Base-by-base conservation (phyloP, 2,888 invertebrate species). In the Thera britannica region DNA sequence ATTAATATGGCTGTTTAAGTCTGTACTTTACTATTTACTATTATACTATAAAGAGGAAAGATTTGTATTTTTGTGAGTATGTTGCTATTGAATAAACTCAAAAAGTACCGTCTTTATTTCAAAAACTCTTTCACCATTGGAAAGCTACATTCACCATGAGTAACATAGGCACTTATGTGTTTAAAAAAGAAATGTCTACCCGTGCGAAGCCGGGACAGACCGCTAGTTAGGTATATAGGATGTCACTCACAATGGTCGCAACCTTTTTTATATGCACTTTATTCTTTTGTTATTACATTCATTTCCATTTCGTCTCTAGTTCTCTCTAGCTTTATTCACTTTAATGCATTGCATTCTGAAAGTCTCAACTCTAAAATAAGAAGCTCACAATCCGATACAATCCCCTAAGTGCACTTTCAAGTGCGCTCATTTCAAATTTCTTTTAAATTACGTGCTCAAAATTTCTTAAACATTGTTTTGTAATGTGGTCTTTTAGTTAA, bases 321-420 rank as follows among this genome's bases (percentile, higher is more conserved):
- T 48, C 62, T 48, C 62, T 63, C 51, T 58, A 7, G 65, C 56
- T 62, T 65, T 57, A 65, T 69, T 59, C 41, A 60, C 61, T 68
- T 54, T 65, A 65, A 58, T 62, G 68, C 46, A 68, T 51, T 59
- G 55, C 58, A 49, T 59, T 65, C 34, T 59, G 58, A 62, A 68
- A 69, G 59, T 64, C 23, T 23, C 54, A 62, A 60, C 62, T 67
- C 59, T 54, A 59, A 59, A 60, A 63, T 57, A 63, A 66, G 57
- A 65, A 62, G 57, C 65, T 61, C 56, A 65, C 58, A 70, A 63
- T 70, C 62, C 66, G 63, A 70, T 70, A 69, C 69, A 65, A 65
- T 65, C 60, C 65, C 62, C 58, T 63, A 66, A 70, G 69, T 66
- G 69, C 66, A 70, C 65, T 62, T 70, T 59, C 38, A 59, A 65